These are phyloP conservation scores for Heteromormyrus szaboi DNA, from an alignment of 2,797 vertebrate species.

Conservation along the genomic window DNA sequence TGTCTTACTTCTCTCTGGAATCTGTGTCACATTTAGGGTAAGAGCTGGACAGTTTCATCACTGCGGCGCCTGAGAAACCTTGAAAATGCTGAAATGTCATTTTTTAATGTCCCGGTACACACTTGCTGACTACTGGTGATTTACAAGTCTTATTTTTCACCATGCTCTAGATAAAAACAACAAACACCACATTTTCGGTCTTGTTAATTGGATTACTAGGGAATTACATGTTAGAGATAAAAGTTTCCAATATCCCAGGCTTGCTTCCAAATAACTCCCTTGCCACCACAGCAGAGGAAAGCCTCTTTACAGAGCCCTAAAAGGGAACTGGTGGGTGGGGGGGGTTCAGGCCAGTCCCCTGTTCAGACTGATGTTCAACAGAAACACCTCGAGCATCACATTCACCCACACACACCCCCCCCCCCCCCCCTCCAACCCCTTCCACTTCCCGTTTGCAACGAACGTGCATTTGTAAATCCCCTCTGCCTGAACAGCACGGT, in stretches of 20 bases:
- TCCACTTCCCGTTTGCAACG: background rate
- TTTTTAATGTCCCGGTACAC: background rate
- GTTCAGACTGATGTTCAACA: background rate
- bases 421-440: background rate
- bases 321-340: background rate
- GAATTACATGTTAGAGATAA: background rate
- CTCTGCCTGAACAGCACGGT: slow-evolving; percentile 42
- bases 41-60: background rate
- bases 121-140: background rate
- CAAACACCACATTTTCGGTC: background rate
- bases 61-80: background rate
- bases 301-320: background rate
- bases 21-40: background rate
- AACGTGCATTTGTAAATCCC: slow-evolving; percentile 1
- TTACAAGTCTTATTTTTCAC: background rate
- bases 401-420: background rate
- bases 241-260: background rate
- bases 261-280: background rate
- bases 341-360: background rate
- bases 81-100: background rate
- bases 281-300: background rate
- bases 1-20: background rate
- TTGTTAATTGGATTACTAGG: slow-evolving; percentile 12
- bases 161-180: slow-evolving; percentile 11
- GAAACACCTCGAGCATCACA: background rate